Percentiles rank a stretch among this genome's conserved stretches.
Conservation (phyloP, 2,797 vertebrate species). For the Apodemus agrarius region DNA sequence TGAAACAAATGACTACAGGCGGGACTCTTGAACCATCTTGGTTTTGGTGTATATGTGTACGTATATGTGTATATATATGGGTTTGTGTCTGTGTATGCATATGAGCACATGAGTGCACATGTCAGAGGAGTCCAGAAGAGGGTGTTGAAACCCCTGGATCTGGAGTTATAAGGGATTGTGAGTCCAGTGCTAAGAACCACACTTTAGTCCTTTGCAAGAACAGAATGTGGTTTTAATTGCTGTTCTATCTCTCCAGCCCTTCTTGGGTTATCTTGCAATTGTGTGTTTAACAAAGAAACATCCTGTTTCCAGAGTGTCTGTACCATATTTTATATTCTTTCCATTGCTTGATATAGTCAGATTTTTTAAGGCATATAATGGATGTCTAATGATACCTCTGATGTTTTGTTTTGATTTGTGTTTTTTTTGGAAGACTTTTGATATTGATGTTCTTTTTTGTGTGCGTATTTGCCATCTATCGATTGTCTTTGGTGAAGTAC, state of each 20-base stretch:
- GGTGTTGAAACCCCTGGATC: neutral
- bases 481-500: neutral
- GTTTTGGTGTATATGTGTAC: neutral
- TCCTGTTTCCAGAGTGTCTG: neutral
- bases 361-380: constrained; percentile 11
- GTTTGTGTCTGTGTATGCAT: neutral
- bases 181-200: neutral
- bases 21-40: neutral
- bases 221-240: neutral
- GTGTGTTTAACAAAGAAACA: neutral
- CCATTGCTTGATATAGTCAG: neutral
- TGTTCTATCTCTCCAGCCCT: neutral
- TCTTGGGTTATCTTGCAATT: neutral
- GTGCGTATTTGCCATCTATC: neutral
- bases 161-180: neutral
- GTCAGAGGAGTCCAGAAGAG: neutral
- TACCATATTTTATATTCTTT: neutral
- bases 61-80: neutral
- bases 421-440: neutral
- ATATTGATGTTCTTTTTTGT: neutral
- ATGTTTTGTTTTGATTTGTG: constrained; percentile 24
- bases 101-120: no score
- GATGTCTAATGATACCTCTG: neutral
- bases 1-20: neutral
- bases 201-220: neutral